Evolutionary conservation across 1,140 invertebrate species (phyloP), one percentile per base, ranked within the genome.

Genomic region (Camponotus pennsylvanicus): DNA sequence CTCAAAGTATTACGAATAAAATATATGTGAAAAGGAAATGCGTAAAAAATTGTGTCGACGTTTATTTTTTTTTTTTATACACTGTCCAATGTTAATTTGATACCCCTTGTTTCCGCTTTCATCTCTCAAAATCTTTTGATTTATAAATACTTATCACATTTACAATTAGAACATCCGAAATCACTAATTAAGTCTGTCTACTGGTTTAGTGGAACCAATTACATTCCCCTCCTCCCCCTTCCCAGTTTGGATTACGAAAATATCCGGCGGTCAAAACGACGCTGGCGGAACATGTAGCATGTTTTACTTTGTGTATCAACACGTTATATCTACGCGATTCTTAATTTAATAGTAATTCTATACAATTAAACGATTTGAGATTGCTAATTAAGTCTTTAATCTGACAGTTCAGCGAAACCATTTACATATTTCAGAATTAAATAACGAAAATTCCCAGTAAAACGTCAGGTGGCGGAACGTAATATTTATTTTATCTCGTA

Each of bases 181-280:
- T 45, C 55, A 45, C 59, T 63, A 77, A 77, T 77, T 77, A 64
- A 77, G 32, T 59, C 57, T 73, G 32, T 75, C n/a, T 76, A 18
- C n/a, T 40, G 13, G 71, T 76, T 76, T 59, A 21, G 34, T 59
- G 13, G 71, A 59, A 76, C 71, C 52, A 59, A 76, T 76, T 76
- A 76, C 34, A 57, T 73, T 73, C 70, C 32, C 21, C 27, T 21
- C 18, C 21, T 0, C 21, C 7, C 49, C 40, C 57, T 27, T 27
- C 27, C 40, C 4, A 42, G 3, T 66, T 64, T 34, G 75, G 27
- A 32, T 18, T 34, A 40, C 18, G 9, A 77, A 64, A 63, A 52
- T 77, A 64, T 77, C 59, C 71, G 49, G 71, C 61, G 21, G 40
- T 69, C 21, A 21, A 21, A 27, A 27, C 40, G 42, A 59, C 42